Conservation (phyloP, 1,140 invertebrate species). For the Bombus sibiricus region DNA sequence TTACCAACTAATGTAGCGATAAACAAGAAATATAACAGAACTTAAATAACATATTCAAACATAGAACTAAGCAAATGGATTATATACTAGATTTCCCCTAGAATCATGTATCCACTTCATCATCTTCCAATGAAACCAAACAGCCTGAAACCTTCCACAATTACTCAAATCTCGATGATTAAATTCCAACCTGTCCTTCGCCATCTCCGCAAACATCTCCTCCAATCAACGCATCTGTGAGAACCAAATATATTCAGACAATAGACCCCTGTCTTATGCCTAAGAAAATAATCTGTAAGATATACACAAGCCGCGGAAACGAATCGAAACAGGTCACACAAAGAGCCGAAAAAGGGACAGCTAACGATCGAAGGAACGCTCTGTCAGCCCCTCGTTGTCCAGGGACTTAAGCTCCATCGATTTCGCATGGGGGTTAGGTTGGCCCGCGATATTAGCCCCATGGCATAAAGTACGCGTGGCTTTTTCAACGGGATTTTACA, state of each 20-base stretch:
- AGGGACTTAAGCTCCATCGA: slow-evolving; percentile 80
- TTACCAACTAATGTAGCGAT: too few species aligned
- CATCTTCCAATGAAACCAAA: too few species aligned
- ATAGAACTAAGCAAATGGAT: too few species aligned
- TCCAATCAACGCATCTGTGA: neutral
- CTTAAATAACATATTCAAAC: too few species aligned
- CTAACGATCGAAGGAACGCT: slow-evolving; percentile 39
- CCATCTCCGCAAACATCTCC: neutral
- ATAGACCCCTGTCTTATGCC: neutral
- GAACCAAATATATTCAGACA: neutral
- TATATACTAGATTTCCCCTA: too few species aligned
- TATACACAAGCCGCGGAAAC: neutral
- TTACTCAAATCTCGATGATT: too few species aligned
- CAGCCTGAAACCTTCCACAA: too few species aligned
- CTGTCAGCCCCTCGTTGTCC: slow-evolving; percentile 58
- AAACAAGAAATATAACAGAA: too few species aligned
- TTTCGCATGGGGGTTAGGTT: slow-evolving; percentile 71
- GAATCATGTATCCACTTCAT: too few species aligned
- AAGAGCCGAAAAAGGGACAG: slow-evolving; percentile 21
- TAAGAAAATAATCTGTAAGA: neutral
- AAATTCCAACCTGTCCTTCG: too few species aligned
- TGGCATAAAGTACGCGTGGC: slow-evolving; percentile 28
- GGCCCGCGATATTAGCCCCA: slow-evolving; percentile 63
- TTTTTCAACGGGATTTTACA: slow-evolving; percentile 43
- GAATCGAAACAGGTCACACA: neutral